Conservation (phyloP, 2,888 invertebrate genomes). For the Microchrysa polita region DNA sequence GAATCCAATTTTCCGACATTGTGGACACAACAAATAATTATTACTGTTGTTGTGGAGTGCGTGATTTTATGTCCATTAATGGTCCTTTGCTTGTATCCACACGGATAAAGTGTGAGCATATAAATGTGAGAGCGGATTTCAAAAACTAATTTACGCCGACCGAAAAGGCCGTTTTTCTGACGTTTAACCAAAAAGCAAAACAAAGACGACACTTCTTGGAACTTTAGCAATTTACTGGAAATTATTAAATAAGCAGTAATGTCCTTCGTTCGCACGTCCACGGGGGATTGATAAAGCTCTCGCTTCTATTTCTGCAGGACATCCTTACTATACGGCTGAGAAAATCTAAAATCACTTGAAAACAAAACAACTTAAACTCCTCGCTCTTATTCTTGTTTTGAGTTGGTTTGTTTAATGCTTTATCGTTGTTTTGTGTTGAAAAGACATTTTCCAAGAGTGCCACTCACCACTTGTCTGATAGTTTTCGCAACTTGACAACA, state of each 20-base stretch:
- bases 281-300: background rate
- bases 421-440: slow-evolving; percentile 15
- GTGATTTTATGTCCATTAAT: slow-evolving; percentile 30
- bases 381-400: too few species aligned
- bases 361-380: slow-evolving; percentile 19
- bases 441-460: background rate
- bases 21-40: slow-evolving; percentile 31
- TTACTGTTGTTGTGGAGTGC: slow-evolving; percentile 32
- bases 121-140: slow-evolving; percentile 23
- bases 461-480: background rate
- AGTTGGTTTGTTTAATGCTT: slow-evolving; percentile 13
- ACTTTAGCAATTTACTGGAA: slow-evolving; percentile 38
- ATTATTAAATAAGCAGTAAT: slow-evolving; percentile 25
- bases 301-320: background rate
- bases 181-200: slow-evolving; percentile 10
- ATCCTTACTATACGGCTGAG: background rate
- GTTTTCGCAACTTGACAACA: too few species aligned
- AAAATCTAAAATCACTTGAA: slow-evolving; percentile 21
- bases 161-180: background rate
- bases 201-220: slow-evolving; percentile 28
- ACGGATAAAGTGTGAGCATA: slow-evolving; percentile 23
- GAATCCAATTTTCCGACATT: slow-evolving; percentile 1
- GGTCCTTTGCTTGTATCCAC: background rate
- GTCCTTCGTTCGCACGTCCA: background rate
- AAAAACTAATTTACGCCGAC: slow-evolving; percentile 18